Evolutionary conservation across 2,888 invertebrate species (phyloP), one percentile per base, ranked within the genome.

Genomic region (Tetragonisca angustula): DNA sequence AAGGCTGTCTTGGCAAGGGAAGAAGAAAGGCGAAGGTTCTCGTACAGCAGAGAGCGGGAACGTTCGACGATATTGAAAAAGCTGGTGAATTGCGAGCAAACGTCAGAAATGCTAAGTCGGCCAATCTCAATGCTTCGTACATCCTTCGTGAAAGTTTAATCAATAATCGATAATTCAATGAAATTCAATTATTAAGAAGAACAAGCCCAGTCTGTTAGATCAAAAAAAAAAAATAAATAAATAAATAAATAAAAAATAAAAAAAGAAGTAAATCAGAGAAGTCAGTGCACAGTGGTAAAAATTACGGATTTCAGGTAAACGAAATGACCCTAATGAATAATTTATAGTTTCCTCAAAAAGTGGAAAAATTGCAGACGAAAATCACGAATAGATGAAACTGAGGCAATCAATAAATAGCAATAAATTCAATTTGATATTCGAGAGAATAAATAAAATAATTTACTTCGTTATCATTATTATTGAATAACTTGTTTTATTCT

Each of bases 101-200:
- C 78, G 54, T 69, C 49, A 21, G 43, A 69, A 69, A 80, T 49
- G 61, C 49, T 24, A 70, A 70, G 77, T 77, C 62, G 68, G n/a
- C 49, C 21, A 24, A 32, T 77, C 77, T 52, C 65, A n/a, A 59
- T 61, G 65, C 64, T 52, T 21, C 54, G 56, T 49, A 77, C 78
- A 50, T 67, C 65, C 43, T 49, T 2, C 19, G 17, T 1, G 52
- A 21, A 2, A 21, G 21, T 64, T 32, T 21, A 13, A 32, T 67
- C 78, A 43, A 80, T 80, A 70, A 59, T 13, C 50, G 36, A 27
- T 43, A 43, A 21, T 52, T n/a, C 50, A 43, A 43, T 43, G 43
- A 43, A 43, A 43, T 43, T 9, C 43, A 43, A 43, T 43, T 43
- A 43, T 9, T 4, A 43, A 52, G 70, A 49, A 77, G 54, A 50